Evolutionary conservation across 2,797 vertebrate genomes (phyloP), one percentile per base, ranked within the genome.

Genomic region (Cephalopachus bancanus): DNA sequence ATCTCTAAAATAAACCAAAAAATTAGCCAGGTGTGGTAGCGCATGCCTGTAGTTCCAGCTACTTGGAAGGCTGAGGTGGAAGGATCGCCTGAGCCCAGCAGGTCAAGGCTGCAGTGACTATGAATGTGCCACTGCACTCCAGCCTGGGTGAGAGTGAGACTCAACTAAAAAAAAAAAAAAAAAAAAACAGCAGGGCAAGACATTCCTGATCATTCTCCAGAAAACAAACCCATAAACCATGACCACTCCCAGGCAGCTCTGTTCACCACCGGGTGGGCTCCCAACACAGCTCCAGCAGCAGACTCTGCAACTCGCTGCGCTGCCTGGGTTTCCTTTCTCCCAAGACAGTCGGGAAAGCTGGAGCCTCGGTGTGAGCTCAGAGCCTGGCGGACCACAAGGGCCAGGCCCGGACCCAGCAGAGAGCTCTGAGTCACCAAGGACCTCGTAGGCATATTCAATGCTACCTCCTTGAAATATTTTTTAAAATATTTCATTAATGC

Each of bases 401-500:
- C 69, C 1, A 37, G 44, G 9, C 2, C 60, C 53, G 67, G 1
- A 3, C 81, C 3, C 10, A 67, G 78, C 57, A 15, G 57, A 86
- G 74, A 28, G 65, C 16, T 49, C 79, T 1, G 33, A 20, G 79
- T 49, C 19, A 33, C 55, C 17, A 0, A 3, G 17, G 59, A 7
- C 91, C 49, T 17, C 0, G 1, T 2, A 4, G 24, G 44, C 30
- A 53, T 1, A 65, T 10, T 57, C 83, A 7, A 1, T 0, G 71
- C 71, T 20, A n/a, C 49, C 5, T 30, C 84, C 75, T 28, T 1
- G 24, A 67, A 44, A 37, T 67, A 12, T 33, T 16, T 53, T 28
- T 12, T 12, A 60, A 79, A 55, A 16, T 12, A 28, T 71, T 30
- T 53, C 59, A 22, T 87, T 92, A 95, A 97, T 96, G 94, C 96